Conservation (phyloP, 2,888 invertebrate species). For the Caenorhabditis panamensis region DNA sequence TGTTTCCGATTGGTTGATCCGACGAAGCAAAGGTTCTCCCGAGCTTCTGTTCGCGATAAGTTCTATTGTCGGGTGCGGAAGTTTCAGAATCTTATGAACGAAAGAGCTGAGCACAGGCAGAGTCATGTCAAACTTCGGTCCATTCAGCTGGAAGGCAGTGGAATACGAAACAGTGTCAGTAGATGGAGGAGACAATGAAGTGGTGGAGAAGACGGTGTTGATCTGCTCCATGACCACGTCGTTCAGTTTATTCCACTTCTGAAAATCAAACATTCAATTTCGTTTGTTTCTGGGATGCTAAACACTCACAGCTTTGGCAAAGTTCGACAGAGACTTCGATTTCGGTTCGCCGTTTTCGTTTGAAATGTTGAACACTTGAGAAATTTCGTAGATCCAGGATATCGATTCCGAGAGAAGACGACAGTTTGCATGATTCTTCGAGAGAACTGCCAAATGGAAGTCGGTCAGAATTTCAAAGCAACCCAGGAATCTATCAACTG, state of each 20-base stretch:
- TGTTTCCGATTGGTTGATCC: slow-evolving; percentile 4
- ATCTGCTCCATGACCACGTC: slow-evolving; percentile 18
- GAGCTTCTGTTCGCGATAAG: background rate
- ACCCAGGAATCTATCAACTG: slow-evolving; percentile 12
- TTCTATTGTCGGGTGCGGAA: background rate
- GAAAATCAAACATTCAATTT: slow-evolving; percentile 1
- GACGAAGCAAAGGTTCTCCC: background rate
- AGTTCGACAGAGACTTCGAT: slow-evolving; percentile 2
- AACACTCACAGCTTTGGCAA: slow-evolving; percentile 24
- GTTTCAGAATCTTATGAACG: background rate
- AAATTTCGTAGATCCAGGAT: slow-evolving; percentile 13
- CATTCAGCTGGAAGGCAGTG: background rate
- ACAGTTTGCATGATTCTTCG: background rate
- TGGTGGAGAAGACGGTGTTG: slow-evolving; percentile 5
- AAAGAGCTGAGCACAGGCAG: background rate
- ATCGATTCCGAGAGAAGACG: slow-evolving; percentile 10
- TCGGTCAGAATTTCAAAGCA: slow-evolving; percentile 24
- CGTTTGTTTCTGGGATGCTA: background rate
- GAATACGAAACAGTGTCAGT: background rate
- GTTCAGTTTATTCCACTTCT: slow-evolving; percentile 50
- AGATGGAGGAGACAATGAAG: background rate
- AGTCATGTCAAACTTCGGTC: slow-evolving; percentile 9
- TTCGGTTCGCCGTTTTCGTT: slow-evolving; percentile 17
- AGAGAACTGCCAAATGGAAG: slow-evolving; percentile 1
- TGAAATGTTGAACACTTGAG: background rate